Percentiles rank a stretch among this genome's conserved stretches.
These are phyloP conservation scores for Hemiscyllium ocellatum DNA, from an alignment of 2,113 vertebrate species.

Conservation along the genomic window DNA sequence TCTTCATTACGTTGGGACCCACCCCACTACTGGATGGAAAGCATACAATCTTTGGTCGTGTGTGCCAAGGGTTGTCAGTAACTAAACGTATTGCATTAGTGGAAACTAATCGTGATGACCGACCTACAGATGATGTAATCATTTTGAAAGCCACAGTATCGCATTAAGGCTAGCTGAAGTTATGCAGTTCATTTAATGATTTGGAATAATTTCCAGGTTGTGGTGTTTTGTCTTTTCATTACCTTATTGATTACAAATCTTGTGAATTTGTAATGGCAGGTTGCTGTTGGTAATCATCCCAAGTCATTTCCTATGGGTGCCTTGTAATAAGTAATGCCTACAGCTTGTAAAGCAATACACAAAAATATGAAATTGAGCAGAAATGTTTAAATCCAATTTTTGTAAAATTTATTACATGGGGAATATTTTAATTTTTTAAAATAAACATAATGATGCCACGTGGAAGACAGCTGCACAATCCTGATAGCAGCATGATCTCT, in stretches of 20 bases:
- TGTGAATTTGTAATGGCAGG: background rate
- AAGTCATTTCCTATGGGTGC: background rate
- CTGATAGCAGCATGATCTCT: background rate
- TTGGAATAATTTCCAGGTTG: background rate
- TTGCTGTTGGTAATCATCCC: background rate
- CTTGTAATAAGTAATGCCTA: background rate
- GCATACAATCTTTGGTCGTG: constrained; percentile 87
- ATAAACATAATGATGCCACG: background rate
- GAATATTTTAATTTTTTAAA: background rate
- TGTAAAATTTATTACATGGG: background rate
- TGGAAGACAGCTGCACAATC: background rate
- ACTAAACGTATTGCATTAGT: constrained; percentile 86
- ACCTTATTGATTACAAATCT: background rate
- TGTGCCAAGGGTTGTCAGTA: constrained; percentile 78
- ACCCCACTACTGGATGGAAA: constrained; percentile 91
- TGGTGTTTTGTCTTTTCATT: background rate
- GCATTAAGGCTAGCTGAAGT: background rate
- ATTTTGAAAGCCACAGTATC: constrained; percentile 61
- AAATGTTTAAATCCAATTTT: background rate
- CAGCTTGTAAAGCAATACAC: background rate
- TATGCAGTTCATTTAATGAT: background rate
- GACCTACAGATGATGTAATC: constrained; percentile 80
- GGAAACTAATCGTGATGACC: constrained; percentile 86
- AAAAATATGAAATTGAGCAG: background rate
- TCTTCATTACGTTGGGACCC: constrained; percentile 80